A percentile compares a stretch with the other conserved stretches of the same genome.
These are phyloP conservation scores for Nesogale talazaci DNA, from an alignment of 2,113 vertebrate species.

Conservation along the genomic window DNA sequence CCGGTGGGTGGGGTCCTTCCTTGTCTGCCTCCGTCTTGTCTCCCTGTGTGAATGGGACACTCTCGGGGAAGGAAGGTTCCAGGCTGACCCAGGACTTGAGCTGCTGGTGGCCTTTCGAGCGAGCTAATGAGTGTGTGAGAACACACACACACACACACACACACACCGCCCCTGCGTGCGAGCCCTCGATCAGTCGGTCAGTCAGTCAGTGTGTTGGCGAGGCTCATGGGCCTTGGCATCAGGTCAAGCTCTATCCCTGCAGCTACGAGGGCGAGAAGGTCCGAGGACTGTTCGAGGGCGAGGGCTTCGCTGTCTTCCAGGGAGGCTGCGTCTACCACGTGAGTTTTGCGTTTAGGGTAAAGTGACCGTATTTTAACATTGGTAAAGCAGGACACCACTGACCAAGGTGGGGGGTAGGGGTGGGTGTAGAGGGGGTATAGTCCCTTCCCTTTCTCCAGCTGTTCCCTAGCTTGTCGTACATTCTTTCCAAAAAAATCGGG, in stretches of 20 bases:
- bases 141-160: no score
- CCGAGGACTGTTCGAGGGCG: slow-evolving; percentile 87
- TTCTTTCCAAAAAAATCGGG: no score
- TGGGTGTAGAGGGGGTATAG: no score
- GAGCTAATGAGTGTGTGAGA: background rate
- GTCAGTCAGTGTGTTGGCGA: background rate
- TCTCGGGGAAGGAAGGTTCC: background rate
- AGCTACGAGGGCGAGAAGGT: slow-evolving; percentile 91
- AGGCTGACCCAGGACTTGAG: background rate
- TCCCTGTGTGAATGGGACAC: background rate
- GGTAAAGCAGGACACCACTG: no score
- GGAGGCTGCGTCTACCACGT: slow-evolving; percentile 91
- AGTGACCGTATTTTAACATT: no score
- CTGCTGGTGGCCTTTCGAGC: background rate
- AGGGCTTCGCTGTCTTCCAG: slow-evolving; percentile 90
- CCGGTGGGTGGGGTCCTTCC: background rate
- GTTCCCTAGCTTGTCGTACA: no score
- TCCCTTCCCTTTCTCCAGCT: no score
- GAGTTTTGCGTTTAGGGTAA: slow-evolving; percentile 59
- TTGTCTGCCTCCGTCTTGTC: background rate
- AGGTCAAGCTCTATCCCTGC: slow-evolving; percentile 66
- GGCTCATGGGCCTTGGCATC: background rate
- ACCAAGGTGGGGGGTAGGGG: no score
- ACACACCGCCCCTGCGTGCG: no score
- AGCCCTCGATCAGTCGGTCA: no score